A percentile compares a stretch with the other conserved stretches of the same genome.
These are phyloP conservation scores for Araneus ventricosus DNA, from an alignment of 1,140 invertebrate species.

Conservation along the genomic window DNA sequence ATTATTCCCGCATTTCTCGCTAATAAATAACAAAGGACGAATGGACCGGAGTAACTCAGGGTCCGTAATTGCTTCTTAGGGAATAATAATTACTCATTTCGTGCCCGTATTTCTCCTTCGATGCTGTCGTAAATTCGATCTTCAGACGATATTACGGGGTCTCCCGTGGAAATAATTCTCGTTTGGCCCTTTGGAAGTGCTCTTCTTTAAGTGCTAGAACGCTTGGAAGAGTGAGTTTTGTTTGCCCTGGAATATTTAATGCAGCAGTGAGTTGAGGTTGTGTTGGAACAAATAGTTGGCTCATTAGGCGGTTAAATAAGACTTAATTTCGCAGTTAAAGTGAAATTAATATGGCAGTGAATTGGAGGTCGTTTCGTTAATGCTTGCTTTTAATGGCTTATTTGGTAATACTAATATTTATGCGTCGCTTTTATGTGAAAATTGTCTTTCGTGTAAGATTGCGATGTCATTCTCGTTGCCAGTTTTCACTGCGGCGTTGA, in stretches of 20 bases:
- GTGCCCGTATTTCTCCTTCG: neutral
- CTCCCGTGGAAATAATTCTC: neutral
- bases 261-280: neutral
- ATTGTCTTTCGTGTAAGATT: no score
- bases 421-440: no score
- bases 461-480: no score
- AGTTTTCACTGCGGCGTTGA: no score
- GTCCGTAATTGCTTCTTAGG: neutral
- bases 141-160: neutral
- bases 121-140: neutral
- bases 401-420: no score
- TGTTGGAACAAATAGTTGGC: neutral
- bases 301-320: neutral
- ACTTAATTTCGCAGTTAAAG: slow-evolving; percentile 1
- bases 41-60: neutral
- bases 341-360: neutral
- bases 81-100: slow-evolving; percentile 34
- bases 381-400: neutral
- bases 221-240: neutral
- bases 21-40: slow-evolving; percentile 31
- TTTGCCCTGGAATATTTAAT: neutral
- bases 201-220: neutral
- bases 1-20: slow-evolving; percentile 1
- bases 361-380: neutral
- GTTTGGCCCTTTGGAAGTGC: neutral